A percentile compares a stretch with the other conserved stretches of the same genome.
Evolutionary conservation across 2,888 invertebrate species (phyloP).

Genomic region (Mylabris sibirica): DNA sequence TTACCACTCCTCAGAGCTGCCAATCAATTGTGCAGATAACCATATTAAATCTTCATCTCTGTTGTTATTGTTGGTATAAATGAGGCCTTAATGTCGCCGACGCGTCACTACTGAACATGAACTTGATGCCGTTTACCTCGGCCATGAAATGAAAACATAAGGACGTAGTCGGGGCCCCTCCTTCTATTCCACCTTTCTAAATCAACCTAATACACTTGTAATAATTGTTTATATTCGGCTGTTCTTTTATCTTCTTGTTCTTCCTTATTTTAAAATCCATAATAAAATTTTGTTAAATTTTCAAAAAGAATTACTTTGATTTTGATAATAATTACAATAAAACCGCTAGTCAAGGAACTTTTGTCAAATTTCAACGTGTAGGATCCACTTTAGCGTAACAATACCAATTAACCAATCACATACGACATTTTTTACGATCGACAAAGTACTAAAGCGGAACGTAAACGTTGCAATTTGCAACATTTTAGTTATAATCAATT

Average conservation of each 20-base stretch:
- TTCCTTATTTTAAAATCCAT: no score
- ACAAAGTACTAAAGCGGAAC: neutral
- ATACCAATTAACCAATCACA: neutral
- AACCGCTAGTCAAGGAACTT: no score
- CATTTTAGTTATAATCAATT: neutral
- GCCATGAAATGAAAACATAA: constrained; percentile 55
- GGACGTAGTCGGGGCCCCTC: constrained; percentile 45
- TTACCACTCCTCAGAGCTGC: constrained; percentile 72
- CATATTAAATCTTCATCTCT: no score
- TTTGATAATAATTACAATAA: no score
- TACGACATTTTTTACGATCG: no score
- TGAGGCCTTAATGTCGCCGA: constrained; percentile 18
- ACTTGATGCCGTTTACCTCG: constrained; percentile 62
- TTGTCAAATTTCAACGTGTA: neutral
- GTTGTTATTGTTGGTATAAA: neutral
- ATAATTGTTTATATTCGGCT: neutral
- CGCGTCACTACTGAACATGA: constrained; percentile 50
- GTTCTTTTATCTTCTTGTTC: neutral
- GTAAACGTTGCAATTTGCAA: neutral
- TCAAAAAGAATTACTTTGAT: no score
- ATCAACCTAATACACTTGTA: constrained; percentile 29
- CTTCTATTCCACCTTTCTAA: constrained; percentile 49
- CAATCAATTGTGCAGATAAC: neutral
- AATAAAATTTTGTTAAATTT: neutral
- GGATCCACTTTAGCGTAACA: neutral